phyloP scores from a whole-genome alignment of 2,888 invertebrate genomes.

The Meandrusa payeni region DNA sequence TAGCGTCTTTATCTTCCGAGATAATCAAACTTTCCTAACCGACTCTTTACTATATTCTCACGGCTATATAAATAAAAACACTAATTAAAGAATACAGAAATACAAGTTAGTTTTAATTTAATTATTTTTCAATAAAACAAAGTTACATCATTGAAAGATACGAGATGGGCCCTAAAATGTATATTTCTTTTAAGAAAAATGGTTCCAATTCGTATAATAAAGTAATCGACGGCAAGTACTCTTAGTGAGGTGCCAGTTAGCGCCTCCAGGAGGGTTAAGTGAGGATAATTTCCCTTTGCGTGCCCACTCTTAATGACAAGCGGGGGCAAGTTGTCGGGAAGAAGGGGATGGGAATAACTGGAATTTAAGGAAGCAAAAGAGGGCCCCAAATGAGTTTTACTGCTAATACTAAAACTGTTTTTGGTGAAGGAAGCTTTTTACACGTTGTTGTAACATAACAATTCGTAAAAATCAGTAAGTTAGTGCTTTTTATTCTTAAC shows the following conservation, averaged over 20 bases:
- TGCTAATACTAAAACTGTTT: conserved; percentile 12
- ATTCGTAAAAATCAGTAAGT: no score
- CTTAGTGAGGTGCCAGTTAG: conserved; percentile 78
- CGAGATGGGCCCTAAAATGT: conserved; percentile 31
- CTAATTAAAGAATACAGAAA: no score
- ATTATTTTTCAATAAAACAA: neutral
- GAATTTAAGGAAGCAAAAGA: conserved; percentile 33
- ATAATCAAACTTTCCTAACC: no score
- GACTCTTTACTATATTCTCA: no score
- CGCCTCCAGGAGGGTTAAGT: conserved; percentile 79
- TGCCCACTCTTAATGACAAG: conserved; percentile 73
- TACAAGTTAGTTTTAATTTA: no score
- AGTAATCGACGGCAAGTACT: conserved; percentile 69
- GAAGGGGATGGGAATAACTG: conserved; percentile 31
- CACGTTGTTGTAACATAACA: no score
- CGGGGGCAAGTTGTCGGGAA: conserved; percentile 26
- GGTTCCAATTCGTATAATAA: conserved; percentile 73
- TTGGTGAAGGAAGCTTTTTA: no score
- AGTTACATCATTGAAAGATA: no score
- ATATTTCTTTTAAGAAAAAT: conserved; percentile 57
- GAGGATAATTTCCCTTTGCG: conserved; percentile 79
- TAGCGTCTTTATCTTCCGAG: no score
- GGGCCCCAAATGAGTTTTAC: conserved; percentile 17
- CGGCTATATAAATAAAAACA: no score
- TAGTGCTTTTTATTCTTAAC: no score